Percentiles rank a stretch among this genome's conserved stretches.
These are phyloP conservation scores for Carollia perspicillata DNA, from an alignment of 2,113 vertebrate genomes.

Conservation along the genomic window DNA sequence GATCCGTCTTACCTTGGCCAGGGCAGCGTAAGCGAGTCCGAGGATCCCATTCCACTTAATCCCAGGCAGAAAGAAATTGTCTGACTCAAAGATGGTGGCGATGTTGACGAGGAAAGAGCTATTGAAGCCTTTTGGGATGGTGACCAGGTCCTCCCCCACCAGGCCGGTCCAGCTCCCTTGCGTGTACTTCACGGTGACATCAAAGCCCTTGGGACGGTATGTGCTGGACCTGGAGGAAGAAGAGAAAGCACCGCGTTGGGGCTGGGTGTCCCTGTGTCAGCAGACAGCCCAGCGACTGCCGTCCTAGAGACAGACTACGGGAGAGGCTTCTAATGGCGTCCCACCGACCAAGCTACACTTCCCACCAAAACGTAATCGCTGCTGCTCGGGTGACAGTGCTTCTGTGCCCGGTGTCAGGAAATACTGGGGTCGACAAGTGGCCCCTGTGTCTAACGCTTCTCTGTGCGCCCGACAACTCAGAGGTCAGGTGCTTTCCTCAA, in stretches of 20 bases:
- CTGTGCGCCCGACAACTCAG: fast-evolving
- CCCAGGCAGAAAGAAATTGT: slow-evolving; percentile 93
- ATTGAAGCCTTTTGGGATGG: slow-evolving; percentile 89
- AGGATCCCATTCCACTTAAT: slow-evolving; percentile 97
- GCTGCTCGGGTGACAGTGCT: background rate
- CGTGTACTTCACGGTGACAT: slow-evolving; percentile 92
- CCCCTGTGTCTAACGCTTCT: fast-evolving
- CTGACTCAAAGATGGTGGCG: slow-evolving; percentile 91
- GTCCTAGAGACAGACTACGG: fast-evolving
- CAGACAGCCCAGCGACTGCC: fast-evolving
- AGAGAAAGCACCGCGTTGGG: fast-evolving
- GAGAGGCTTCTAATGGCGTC: fast-evolving
- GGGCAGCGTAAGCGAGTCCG: slow-evolving; percentile 90
- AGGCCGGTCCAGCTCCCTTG: slow-evolving; percentile 95
- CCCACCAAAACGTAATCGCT: fast-evolving
- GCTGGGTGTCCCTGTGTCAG: fast-evolving
- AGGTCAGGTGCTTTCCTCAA: background rate
- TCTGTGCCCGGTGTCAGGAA: fast-evolving
- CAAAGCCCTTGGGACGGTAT: slow-evolving; percentile 80
- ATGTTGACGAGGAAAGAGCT: slow-evolving; percentile 88
- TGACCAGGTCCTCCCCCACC: slow-evolving; percentile 89
- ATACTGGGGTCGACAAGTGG: fast-evolving
- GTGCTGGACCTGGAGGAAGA: slow-evolving; percentile 86
- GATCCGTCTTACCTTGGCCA: slow-evolving; percentile 90
- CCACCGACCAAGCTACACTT: fast-evolving